Base-by-base conservation (phyloP, 2,113 vertebrate genomes). In the Lepus timidus region DNA sequence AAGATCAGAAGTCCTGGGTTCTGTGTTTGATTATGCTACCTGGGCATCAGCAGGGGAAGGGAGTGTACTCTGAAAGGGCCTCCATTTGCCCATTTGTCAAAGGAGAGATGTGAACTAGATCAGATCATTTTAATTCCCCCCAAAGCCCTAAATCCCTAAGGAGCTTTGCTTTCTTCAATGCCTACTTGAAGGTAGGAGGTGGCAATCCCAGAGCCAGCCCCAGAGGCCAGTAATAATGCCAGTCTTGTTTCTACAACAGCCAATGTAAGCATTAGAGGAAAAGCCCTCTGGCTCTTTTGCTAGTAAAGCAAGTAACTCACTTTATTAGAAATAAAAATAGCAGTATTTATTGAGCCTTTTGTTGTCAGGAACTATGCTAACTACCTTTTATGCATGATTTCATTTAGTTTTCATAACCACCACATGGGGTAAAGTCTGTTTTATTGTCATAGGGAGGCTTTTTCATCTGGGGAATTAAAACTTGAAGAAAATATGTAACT, bases 301-400 rank as follows among this genome's bases (percentile, higher is more conserved):
- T 90, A 44, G n/a, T 92, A 39, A 93, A 89, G 87, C 71, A 70
- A 91, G 36, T 62, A 85, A 68, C 14, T 75, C 78, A 13, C 68
- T 93, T 88, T 94, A 90, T 95, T 94, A 90, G 88, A 95, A 89
- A 88, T 85, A 93, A 88, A 96, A 91, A 39, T 52, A 80, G 44
- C 76, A 36, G 39, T 61, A 71, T 90, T 90, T 85, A 81, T 67
- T 68, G 61, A 85, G 33, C 27, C 55, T n/a, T 75, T 31, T 36
- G 82, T 82, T 85, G n/a, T 81, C 64, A 58, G 25, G 74, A 36
- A 70, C 49, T 80, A 20, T 52, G 49, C 84, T 75, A 91, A 94
- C 78, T 58, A 65, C 39, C 51, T 83, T 84, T 88, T 94, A 78
- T 80, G 52, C 27, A 81, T 81, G 95, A 83, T 81, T 86, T 85